These are phyloP conservation scores for Dione vanillae DNA, from an alignment of 2,888 invertebrate species.

Conservation along the genomic window DNA sequence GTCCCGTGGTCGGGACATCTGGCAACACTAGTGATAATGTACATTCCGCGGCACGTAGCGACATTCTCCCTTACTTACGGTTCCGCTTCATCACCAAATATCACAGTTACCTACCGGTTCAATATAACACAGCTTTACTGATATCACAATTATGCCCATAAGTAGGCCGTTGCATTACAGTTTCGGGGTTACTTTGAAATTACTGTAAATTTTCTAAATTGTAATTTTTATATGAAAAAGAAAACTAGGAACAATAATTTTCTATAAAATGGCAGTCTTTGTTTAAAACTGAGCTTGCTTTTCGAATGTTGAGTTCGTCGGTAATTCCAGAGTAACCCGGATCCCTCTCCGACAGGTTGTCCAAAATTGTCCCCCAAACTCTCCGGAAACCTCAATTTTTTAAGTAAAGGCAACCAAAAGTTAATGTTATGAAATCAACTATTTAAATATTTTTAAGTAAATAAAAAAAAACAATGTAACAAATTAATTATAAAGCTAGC, in stretches of 20 bases:
- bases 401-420: constrained; percentile 84
- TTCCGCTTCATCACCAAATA: constrained; percentile 73
- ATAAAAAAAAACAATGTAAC: constrained; percentile 79
- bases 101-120: constrained; percentile 83
- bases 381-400: constrained; percentile 74
- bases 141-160: constrained; percentile 70
- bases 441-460: constrained; percentile 82
- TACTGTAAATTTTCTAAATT: constrained; percentile 25
- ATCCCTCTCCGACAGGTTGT: constrained; percentile 62
- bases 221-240: constrained; percentile 27
- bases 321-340: constrained; percentile 49
- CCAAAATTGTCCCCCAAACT: constrained; percentile 52
- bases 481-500: constrained; percentile 84
- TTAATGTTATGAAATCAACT: constrained; percentile 82
- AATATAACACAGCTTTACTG: constrained; percentile 79
- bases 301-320: constrained; percentile 8
- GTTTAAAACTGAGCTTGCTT: constrained; percentile 18
- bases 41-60: constrained; percentile 40
- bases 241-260: constrained; percentile 13
- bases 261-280: constrained; percentile 14
- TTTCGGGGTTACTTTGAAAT: constrained; percentile 41
- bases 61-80: constrained; percentile 36
- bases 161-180: constrained; percentile 44
- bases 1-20: constrained; percentile 1
- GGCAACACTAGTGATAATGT: constrained; percentile 29